Percentiles rank a stretch among this genome's conserved stretches.
These are phyloP conservation scores for Phrixothrix hirtus DNA, from an alignment of 2,888 invertebrate genomes.

Conservation along the genomic window DNA sequence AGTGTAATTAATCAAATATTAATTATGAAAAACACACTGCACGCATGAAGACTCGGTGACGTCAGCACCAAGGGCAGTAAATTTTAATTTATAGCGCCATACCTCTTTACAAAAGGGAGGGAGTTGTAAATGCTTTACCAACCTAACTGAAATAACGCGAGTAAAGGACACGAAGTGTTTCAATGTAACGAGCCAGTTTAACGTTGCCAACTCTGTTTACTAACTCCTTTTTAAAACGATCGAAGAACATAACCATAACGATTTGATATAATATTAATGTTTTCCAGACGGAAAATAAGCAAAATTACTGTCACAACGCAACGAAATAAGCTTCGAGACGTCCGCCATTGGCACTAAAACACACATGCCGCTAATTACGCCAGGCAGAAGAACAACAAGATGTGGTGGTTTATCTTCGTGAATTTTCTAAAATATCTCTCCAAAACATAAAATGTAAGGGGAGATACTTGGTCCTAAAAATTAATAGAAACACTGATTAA, in stretches of 20 bases:
- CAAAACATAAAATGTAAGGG: constrained; percentile 11
- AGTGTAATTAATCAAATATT: constrained; percentile 46
- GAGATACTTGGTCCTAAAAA: constrained; percentile 39
- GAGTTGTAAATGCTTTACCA: constrained; percentile 24
- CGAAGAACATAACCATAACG: constrained; percentile 12
- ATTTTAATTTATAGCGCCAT: constrained; percentile 34
- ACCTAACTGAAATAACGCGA: constrained; percentile 29
- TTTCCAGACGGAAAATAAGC: constrained; percentile 15
- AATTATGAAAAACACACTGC: constrained; percentile 44
- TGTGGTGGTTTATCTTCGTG: not conserved
- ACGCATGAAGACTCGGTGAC: constrained; percentile 40
- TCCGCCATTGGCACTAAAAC: constrained; percentile 18
- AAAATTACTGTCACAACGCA: constrained; percentile 10
- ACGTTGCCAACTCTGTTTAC: constrained; percentile 6
- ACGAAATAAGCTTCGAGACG: constrained; percentile 4
- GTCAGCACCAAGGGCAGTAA: constrained; percentile 31
- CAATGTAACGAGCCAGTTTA: constrained; percentile 13
- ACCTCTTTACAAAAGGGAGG: constrained; percentile 11
- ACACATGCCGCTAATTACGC: constrained; percentile 19
- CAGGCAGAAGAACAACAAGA: constrained; percentile 9
- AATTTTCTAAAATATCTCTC: not conserved
- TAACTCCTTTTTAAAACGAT: constrained; percentile 13
- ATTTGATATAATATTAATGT: constrained; percentile 13
- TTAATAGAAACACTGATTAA: constrained; percentile 49
- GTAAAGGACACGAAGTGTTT: constrained; percentile 16